Evolutionary conservation across 2,797 vertebrate genomes (phyloP), one percentile per base, ranked within the genome.

Genomic region (Karalla daura): DNA sequence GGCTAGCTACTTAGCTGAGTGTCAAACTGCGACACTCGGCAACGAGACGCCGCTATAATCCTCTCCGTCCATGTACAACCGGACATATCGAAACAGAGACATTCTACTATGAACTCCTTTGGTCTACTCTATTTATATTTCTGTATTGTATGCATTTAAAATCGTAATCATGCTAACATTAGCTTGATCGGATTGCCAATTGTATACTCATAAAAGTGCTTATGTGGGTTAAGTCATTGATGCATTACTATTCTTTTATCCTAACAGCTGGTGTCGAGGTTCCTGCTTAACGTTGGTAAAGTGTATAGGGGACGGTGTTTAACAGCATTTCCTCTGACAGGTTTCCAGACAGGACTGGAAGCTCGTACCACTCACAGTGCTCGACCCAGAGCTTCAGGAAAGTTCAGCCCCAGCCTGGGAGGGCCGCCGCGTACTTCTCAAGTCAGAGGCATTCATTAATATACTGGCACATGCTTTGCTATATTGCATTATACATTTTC

Each of bases 381-480:
- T 37, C 60, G 33, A 62, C 27, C 41, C 83, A 67, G 56, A 63
- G 43, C 52, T 52, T 63, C 64, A 66, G 50, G 37, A 76, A 25
- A 37, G 21, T 47, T 28, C 78, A 53, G 23, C 56, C 44, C 71
- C 83, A 46, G 18, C 24, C 30, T 5, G 5, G 59, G 33, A 41
- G 65, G 30, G 46, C 67, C 74, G 27, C 40, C 55, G 64, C 71
- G 63, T 53, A 43, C 35, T 28, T 74, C 5, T 39, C 74, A 66
- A 67, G 94, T 94, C 52, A 90, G 87, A 37, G 64, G 35, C 11
- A 20, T 21, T 41, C 11, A 2, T 37, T 15, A 14, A 23, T 33
- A 15, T 5, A 28, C 51, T 35, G n/a, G n/a, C 1, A 37, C 4
- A 23, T 9, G 23, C 11, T 18, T 3, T 25, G 14, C 18, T 27